Conservation (phyloP, 2,888 invertebrate species). For the Frankliniella fusca region DNA sequence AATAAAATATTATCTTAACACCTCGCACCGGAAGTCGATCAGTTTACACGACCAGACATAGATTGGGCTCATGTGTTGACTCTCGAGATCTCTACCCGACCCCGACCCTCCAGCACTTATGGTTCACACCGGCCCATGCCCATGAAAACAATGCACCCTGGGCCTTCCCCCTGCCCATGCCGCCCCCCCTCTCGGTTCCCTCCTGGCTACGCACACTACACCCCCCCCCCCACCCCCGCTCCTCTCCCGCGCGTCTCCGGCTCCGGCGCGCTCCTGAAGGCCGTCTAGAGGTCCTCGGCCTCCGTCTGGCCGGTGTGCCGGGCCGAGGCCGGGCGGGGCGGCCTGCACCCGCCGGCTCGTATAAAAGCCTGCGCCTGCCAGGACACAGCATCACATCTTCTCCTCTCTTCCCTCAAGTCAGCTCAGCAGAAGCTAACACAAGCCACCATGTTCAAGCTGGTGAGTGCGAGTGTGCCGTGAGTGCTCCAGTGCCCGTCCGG, state of each 20-base stretch:
- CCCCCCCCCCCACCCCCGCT: slow-evolving; percentile 4
- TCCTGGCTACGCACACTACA: slow-evolving; percentile 50
- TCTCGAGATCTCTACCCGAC: no score
- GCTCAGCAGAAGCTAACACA: slow-evolving; percentile 6
- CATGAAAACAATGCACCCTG: no score
- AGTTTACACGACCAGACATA: no score
- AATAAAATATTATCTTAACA: no score
- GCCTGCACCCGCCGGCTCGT: neutral
- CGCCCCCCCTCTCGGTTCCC: slow-evolving; percentile 43
- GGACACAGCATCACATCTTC: slow-evolving; percentile 1
- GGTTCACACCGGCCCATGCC: no score
- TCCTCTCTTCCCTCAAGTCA: neutral
- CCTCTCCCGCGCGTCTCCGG: neutral
- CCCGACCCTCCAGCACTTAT: no score
- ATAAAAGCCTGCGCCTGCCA: slow-evolving; percentile 8
- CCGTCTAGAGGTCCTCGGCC: slow-evolving; percentile 6
- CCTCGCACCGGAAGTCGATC: no score
- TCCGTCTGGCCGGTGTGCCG: neutral
- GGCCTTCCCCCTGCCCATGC: slow-evolving; percentile 46
- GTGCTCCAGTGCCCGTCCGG: slow-evolving; percentile 14
- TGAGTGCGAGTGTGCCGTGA: slow-evolving; percentile 3
- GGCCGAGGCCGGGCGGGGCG: neutral
- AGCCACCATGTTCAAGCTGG: slow-evolving; percentile 20
- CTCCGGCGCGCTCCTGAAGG: neutral
- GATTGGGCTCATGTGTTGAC: no score